phyloP scores from a whole-genome alignment of 2,797 vertebrate species.

The Argya squamiceps region DNA sequence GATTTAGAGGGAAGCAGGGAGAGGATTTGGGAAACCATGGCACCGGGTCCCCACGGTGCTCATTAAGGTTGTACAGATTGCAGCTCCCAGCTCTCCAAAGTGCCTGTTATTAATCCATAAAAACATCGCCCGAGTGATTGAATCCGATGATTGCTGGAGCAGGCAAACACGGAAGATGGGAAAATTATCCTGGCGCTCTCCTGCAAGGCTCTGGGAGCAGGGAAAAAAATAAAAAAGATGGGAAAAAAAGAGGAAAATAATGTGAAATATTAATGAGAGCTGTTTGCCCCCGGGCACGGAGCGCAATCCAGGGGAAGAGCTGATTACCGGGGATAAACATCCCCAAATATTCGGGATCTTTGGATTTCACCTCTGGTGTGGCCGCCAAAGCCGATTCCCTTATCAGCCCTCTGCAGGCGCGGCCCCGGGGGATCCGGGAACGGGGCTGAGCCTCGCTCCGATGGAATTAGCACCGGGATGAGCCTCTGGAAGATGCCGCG shows the following conservation, averaged over 20 bases:
- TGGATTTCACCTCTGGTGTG: slow-evolving; percentile 47
- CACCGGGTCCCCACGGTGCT: slow-evolving; percentile 81
- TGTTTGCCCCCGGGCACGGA: slow-evolving; percentile 74
- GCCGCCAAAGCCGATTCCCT: slow-evolving; percentile 70
- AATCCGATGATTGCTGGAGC: slow-evolving; percentile 83
- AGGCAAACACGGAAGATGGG: slow-evolving; percentile 74
- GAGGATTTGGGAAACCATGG: slow-evolving; percentile 74
- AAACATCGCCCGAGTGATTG: slow-evolving; percentile 86
- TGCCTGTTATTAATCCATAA: slow-evolving; percentile 91
- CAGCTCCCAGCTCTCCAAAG: slow-evolving; percentile 84
- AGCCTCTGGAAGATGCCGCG: slow-evolving; percentile 60
- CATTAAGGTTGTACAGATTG: slow-evolving; percentile 90
- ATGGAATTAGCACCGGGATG: neutral
- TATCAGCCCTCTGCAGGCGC: slow-evolving; percentile 81
- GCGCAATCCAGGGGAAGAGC: slow-evolving; percentile 68
- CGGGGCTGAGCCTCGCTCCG: neutral
- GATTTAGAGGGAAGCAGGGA: slow-evolving; percentile 60
- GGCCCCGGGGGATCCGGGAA: slow-evolving; percentile 62
- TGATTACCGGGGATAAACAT: slow-evolving; percentile 77
- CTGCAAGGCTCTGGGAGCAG: slow-evolving; percentile 55
- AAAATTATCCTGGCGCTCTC: slow-evolving; percentile 69
- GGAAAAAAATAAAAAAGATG: neutral
- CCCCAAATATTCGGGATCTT: slow-evolving; percentile 68
- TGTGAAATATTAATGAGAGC: slow-evolving; percentile 90
- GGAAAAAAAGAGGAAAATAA: slow-evolving; percentile 10